Percentiles rank a stretch among this genome's conserved stretches.
phyloP scores from a whole-genome alignment of 2,797 vertebrate species.

The Chelmon rostratus region DNA sequence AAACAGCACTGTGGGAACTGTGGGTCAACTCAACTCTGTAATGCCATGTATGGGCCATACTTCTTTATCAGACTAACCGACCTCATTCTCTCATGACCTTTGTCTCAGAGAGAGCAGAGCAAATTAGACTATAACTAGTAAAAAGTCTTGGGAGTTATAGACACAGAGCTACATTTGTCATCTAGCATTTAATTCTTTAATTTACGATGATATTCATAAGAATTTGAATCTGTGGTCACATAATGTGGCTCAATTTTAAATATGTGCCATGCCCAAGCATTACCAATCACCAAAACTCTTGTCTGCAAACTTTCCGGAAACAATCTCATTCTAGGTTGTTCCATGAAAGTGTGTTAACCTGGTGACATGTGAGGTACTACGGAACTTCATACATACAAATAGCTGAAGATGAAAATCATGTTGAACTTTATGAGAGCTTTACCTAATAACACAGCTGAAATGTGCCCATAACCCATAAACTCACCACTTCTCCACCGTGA shows the following conservation, averaged over 20 bases:
- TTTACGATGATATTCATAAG: not conserved
- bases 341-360: too few relatives aligned
- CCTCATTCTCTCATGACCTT: not conserved
- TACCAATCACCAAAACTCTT: not conserved
- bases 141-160: not conserved
- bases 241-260: not conserved
- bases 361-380: not conserved
- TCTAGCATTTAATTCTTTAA: not conserved
- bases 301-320: not conserved
- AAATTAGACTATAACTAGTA: not conserved
- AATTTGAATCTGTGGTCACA: not conserved
- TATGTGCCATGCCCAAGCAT: not conserved
- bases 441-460: too few relatives aligned
- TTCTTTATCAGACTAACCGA: not conserved
- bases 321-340: not conserved
- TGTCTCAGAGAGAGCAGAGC: not conserved
- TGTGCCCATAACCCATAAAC: too few relatives aligned
- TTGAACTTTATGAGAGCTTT: not conserved
- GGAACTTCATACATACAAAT: not conserved
- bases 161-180: not conserved
- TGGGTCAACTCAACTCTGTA: not conserved
- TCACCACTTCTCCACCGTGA: not conserved
- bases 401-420: not conserved
- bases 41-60: not conserved
- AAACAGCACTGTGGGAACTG: conserved; percentile 2